Conservation (phyloP, 2,113 vertebrate genomes). For the Oreochromis tanganicae region DNA sequence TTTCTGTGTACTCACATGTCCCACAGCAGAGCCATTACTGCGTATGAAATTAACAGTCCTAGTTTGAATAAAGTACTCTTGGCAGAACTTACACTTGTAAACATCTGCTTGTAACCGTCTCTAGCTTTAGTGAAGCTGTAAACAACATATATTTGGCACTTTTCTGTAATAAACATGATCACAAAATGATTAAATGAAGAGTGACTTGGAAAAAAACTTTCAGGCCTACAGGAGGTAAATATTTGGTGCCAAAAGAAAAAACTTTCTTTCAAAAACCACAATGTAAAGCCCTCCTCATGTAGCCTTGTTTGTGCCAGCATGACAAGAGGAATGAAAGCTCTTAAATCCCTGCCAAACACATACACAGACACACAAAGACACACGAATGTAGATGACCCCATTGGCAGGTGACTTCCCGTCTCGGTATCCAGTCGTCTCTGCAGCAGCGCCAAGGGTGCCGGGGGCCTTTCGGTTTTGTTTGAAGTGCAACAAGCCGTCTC, state of each 20-base stretch:
- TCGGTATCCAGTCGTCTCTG: conserved; percentile 26
- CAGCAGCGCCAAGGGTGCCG: conserved; percentile 24
- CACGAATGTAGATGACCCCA: not conserved
- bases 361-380: not conserved
- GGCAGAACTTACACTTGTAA: not conserved
- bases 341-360: conserved; percentile 25
- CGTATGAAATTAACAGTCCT: not conserved
- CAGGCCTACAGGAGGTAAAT: not conserved
- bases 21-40: not conserved
- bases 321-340: conserved; percentile 34
- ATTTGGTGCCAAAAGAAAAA: not conserved
- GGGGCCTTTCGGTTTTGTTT: conserved; percentile 36
- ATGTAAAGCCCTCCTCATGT: conserved; percentile 20
- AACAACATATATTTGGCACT: not conserved
- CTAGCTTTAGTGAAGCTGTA: not conserved
- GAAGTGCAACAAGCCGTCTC: conserved; percentile 56
- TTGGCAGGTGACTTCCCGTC: conserved; percentile 45
- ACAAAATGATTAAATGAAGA: not conserved
- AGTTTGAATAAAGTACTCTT: not conserved
- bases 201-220: not conserved
- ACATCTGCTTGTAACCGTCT: not conserved
- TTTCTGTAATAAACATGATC: not conserved
- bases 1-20: not conserved
- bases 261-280: not conserved
- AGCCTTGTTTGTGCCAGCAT: conserved; percentile 23